Percentiles rank a stretch among this genome's conserved stretches.
Conservation (phyloP, 2,797 vertebrate genomes). For the Pipistrellus pipistrellus region DNA sequence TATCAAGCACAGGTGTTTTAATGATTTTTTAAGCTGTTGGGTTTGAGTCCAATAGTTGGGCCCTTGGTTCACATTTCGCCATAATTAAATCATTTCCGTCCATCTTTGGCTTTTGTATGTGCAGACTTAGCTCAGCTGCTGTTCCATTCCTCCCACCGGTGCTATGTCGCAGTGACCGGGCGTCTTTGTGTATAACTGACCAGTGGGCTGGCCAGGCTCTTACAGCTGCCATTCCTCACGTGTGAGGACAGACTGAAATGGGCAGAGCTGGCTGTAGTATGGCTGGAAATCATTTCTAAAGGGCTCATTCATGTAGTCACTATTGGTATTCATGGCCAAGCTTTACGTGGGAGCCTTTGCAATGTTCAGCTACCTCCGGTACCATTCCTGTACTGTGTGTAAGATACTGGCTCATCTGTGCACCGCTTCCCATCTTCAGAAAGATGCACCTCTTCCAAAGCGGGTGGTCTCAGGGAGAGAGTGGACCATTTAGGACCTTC, state of each 20-base stretch:
- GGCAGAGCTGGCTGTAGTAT: neutral
- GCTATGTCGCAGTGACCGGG: neutral
- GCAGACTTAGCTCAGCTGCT: neutral
- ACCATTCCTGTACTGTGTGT: neutral
- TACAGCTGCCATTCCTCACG: neutral
- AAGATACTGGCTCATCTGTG: neutral
- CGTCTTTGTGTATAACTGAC: neutral
- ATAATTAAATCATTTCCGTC: neutral
- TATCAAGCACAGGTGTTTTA: neutral
- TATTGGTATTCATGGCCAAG: neutral
- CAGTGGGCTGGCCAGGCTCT: neutral
- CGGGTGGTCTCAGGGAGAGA: neutral
- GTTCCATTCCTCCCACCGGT: neutral
- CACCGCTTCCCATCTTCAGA: neutral
- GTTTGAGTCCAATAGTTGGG: neutral
- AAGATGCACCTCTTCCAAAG: neutral
- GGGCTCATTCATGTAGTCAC: neutral
- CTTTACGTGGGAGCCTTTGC: neutral
- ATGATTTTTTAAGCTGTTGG: neutral
- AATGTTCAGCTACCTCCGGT: neutral
- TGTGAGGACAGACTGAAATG: neutral
- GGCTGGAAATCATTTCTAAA: neutral
- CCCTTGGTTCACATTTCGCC: neutral
- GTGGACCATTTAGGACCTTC: neutral
- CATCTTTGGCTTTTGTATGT: neutral